These are phyloP conservation scores for Eilema depressum DNA, from an alignment of 2,888 invertebrate species.

Conservation along the genomic window DNA sequence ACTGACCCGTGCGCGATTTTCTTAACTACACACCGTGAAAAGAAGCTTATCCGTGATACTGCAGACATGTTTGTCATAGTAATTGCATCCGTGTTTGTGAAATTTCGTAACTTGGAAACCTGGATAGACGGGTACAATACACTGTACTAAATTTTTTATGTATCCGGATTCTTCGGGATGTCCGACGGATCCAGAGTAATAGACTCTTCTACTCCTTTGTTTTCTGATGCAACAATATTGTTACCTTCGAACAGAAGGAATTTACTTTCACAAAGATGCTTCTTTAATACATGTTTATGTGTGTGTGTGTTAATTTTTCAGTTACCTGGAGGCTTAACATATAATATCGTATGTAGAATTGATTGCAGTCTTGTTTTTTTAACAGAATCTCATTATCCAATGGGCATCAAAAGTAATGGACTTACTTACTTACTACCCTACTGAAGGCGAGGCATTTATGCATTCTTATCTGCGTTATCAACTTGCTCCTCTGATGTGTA, in stretches of 20 bases:
- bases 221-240: too few relatives aligned
- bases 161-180: too few relatives aligned
- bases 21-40: too few relatives aligned
- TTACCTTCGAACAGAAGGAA: not conserved
- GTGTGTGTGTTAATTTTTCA: not conserved
- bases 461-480: constrained; percentile 74
- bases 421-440: constrained; percentile 62
- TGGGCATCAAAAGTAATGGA: constrained; percentile 68
- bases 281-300: not conserved
- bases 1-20: too few relatives aligned
- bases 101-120: too few relatives aligned
- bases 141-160: too few relatives aligned
- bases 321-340: not conserved
- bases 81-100: too few relatives aligned
- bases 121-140: too few relatives aligned
- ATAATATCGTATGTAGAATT: not conserved
- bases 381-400: constrained; percentile 51
- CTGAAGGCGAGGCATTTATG: constrained; percentile 68
- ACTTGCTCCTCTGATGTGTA: constrained; percentile 72
- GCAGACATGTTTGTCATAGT: too few relatives aligned
- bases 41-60: too few relatives aligned
- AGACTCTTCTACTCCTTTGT: too few relatives aligned
- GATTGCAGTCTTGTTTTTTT: not conserved
- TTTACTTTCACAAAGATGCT: not conserved
- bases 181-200: too few relatives aligned